Evolutionary conservation across 2,888 invertebrate genomes (phyloP), one percentile per base, ranked within the genome.

Genomic region (Sericinus montela): DNA sequence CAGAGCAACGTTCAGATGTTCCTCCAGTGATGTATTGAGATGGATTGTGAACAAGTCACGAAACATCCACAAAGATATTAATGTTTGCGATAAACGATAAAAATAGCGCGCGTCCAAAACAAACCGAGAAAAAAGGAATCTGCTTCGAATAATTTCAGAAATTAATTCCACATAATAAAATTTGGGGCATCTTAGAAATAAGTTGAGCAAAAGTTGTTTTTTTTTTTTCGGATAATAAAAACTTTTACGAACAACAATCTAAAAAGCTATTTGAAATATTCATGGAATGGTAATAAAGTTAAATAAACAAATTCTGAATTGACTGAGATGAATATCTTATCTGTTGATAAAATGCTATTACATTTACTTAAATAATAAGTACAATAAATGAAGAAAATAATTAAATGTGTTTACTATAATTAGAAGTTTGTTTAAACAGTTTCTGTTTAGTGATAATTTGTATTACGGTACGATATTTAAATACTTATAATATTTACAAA

Each of bases 11-110:
- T 49, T 8, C 35, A 54, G 53, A 57, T 55, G 56, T 49, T 58
- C 32, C 25, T 6, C 44, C 28, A 36, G 44, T 66, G 66, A 65
- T 66, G 59, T 58, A 66, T 66, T 56, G 59, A 63, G 65, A 66
- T 54, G 59, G 60, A 66, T 67, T 52, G 54, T 45, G 49, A 13
- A 42, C 29, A 44, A 30, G 45, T 51, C 48, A 54, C 53, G 51
- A 54, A 57, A 57, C 49, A 49, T 51, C 52, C 54, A 55, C 45
- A 23, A n/a, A 38, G n/a, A 45, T 38, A 45, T 42, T 40, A 41
- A 41, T 40, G 45, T 23, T 36, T 39, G 42, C 37, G 6, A 32
- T 32, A 32, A 32, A 25, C 8, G 25, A 25, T 11, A 32, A 32
- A 32, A n/a, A 11, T 11, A n/a, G 4, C 4, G 29, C 29, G 5